Evolutionary conservation across 2,113 vertebrate genomes (phyloP), one percentile per base, ranked within the genome.

Genomic region (Paradisaea rubra): DNA sequence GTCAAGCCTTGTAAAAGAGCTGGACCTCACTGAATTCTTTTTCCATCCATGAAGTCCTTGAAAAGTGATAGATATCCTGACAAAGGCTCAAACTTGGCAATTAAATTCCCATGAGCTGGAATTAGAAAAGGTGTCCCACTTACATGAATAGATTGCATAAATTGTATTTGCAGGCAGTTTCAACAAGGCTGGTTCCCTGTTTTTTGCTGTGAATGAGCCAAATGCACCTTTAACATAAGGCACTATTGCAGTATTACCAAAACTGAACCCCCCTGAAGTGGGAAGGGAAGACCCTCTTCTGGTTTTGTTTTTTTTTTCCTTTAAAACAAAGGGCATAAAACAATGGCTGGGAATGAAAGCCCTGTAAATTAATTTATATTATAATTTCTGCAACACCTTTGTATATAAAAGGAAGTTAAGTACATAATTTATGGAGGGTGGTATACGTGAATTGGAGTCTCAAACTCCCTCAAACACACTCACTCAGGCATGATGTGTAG

Each of bases 391-490:
- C 82, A 71, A 89, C 0, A 13, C 53, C 94, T 96, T 97, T 96
- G 44, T 94, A 95, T 95, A 98, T 97, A 98, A 98, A 98, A 97
- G 96, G 96, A 95, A 97, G 79, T 16, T 70, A 28, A 37, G 94
- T 98, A 86, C 96, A 98, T 98, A 97, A 98, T 98, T 98, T 92
- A 98, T 98, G 90, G 90, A 66, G 93, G 92, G 83, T 91, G 89
- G 96, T 97, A 97, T 95, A 95, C 94, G 95, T 91, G 92, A 95
- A 96, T 82, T 81, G 94, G 89, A 96, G 94, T 97, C 97, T 95
- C 96, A 93, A 94, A 84, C 63, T 88, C 86, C 90, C 79, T 53
- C 81, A 57, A 81, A 95, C 82, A 88, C 52, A 47, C 65, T 95
- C 83, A 37, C 87, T 97, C 93, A 89, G 90, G 97, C 92, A 88